Percentiles rank a stretch among this genome's conserved stretches.
phyloP scores from a whole-genome alignment of 2,113 vertebrate species.

The Macquaria australasica region DNA sequence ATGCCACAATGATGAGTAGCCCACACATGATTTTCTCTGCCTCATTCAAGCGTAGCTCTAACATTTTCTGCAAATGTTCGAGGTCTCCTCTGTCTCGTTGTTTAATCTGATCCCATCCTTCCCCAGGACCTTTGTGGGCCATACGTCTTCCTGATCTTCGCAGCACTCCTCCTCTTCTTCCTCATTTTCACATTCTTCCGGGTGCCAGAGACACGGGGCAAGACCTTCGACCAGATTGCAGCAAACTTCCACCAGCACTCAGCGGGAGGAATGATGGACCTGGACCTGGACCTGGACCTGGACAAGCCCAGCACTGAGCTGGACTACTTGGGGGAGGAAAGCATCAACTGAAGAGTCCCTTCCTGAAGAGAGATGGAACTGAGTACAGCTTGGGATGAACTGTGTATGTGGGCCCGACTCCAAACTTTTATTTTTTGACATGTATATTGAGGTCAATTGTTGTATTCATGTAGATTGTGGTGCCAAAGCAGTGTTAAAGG shows the following conservation, averaged over 20 bases:
- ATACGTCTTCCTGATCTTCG: constrained; percentile 94
- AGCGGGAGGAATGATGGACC: constrained; percentile 82
- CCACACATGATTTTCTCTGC: not conserved
- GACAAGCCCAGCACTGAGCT: constrained; percentile 90
- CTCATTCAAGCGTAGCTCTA: not conserved
- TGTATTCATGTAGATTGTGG: constrained; percentile 41
- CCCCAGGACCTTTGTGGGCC: constrained; percentile 87
- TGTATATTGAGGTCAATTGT: constrained; percentile 50
- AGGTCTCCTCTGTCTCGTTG: not conserved
- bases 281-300: constrained; percentile 77
- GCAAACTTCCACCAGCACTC: constrained; percentile 83
- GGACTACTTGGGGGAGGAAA: constrained; percentile 87
- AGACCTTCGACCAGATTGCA: constrained; percentile 93
- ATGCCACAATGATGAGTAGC: not conserved
- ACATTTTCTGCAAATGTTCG: not conserved
- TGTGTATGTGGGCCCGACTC: constrained; percentile 21
- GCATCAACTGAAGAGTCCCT: constrained; percentile 57
- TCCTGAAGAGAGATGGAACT: constrained; percentile 16
- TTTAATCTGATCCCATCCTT: constrained; percentile 6
- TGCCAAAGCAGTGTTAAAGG: constrained; percentile 56
- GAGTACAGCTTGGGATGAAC: constrained; percentile 41
- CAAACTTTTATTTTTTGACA: constrained; percentile 48
- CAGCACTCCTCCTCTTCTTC: constrained; percentile 88
- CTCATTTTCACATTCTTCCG: constrained; percentile 92
- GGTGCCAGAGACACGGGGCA: constrained; percentile 92